These are phyloP conservation scores for Heterotilapia buettikoferi DNA, from an alignment of 2,113 vertebrate species.

Conservation along the genomic window DNA sequence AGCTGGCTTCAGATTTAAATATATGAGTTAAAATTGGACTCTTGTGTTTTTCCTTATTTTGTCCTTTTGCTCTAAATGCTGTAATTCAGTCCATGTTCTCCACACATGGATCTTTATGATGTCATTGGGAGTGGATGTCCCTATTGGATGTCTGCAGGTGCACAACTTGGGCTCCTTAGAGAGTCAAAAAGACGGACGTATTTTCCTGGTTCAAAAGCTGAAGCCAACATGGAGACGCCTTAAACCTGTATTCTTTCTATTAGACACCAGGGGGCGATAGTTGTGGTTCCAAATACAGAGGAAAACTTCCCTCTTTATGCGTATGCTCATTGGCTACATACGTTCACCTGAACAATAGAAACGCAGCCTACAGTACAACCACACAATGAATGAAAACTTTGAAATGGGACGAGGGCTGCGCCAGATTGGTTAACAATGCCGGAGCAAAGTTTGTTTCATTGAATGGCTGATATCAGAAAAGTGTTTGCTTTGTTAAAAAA, in stretches of 20 bases:
- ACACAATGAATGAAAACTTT: neutral
- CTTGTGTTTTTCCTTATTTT: neutral
- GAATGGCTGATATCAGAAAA: neutral
- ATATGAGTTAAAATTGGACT: neutral
- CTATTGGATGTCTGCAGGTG: neutral
- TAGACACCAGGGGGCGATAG: accelerated
- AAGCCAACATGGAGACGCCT: neutral
- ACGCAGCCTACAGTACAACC: accelerated
- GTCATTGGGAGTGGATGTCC: neutral
- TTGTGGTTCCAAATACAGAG: neutral
- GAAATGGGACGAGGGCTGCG: constrained; percentile 24
- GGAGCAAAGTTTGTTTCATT: constrained; percentile 54
- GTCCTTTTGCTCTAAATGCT: neutral
- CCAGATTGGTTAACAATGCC: constrained; percentile 75
- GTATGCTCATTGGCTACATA: neutral
- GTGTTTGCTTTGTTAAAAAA: neutral
- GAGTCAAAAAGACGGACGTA: neutral
- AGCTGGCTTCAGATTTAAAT: neutral
- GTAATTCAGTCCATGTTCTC: accelerated
- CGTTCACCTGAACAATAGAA: accelerated
- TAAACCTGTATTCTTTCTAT: accelerated
- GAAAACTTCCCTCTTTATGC: accelerated
- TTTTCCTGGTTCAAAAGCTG: accelerated
- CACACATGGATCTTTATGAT: neutral
- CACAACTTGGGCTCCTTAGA: neutral